A percentile compares a stretch with the other conserved stretches of the same genome.
Evolutionary conservation across 2,113 vertebrate species (phyloP).

Genomic region (Petroica traversi): DNA sequence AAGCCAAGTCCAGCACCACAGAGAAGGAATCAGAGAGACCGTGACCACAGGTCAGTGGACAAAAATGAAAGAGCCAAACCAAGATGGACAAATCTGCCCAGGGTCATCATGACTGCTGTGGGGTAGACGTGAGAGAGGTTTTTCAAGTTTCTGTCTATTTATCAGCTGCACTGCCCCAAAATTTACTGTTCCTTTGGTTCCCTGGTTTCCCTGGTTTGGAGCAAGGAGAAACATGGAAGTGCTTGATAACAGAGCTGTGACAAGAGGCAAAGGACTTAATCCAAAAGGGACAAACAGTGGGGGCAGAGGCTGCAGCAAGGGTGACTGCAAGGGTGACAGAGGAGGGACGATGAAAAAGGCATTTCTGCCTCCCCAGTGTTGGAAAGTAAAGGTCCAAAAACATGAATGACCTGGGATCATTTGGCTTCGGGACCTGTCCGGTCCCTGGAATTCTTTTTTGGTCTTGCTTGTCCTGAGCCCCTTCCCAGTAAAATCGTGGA

Average conservation of each 20-base stretch:
- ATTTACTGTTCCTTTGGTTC: background rate
- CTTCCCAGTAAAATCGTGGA: background rate
- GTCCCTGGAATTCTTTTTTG: background rate
- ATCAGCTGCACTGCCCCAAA: background rate
- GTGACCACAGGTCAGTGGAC: fast-evolving
- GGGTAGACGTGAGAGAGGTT: background rate
- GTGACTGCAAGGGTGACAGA: background rate
- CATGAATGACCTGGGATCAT: background rate
- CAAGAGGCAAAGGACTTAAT: background rate
- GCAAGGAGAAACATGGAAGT: background rate
- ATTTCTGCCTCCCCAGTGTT: background rate
- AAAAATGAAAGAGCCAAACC: background rate
- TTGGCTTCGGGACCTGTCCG: background rate
- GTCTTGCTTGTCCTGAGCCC: background rate
- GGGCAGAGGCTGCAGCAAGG: background rate
- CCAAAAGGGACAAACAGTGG: background rate
- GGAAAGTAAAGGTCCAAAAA: background rate
- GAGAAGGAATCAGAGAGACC: background rate
- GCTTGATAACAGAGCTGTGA: background rate
- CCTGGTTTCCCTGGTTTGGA: background rate
- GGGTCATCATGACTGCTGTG: background rate
- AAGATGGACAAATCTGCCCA: background rate
- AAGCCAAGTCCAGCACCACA: background rate
- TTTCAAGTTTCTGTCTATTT: background rate
- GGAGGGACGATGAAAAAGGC: background rate